These are phyloP conservation scores for Oriolus oriolus DNA, from an alignment of 2,113 vertebrate species.

Conservation along the genomic window DNA sequence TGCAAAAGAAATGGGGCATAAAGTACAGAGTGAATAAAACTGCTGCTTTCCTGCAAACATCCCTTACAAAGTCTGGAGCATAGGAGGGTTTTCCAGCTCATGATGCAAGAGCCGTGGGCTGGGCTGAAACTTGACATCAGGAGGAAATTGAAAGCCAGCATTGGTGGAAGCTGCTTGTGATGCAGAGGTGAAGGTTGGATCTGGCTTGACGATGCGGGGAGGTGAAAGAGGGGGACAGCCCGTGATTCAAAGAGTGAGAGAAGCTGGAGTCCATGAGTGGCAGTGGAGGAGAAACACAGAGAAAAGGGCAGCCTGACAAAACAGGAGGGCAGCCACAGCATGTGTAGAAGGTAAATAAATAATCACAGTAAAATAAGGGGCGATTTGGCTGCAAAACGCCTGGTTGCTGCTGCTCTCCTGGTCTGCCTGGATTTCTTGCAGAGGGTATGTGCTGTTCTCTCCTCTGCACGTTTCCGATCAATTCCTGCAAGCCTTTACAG, in stretches of 20 bases:
- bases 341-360: not conserved
- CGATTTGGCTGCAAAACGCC: not conserved
- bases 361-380: not conserved
- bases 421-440: not conserved
- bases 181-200: conserved; percentile 29
- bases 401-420: not conserved
- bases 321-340: not conserved
- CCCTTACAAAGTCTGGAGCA: not conserved
- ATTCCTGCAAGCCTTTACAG: not conserved
- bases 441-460: not conserved
- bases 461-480: not conserved
- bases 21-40: not conserved
- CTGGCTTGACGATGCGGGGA: not conserved
- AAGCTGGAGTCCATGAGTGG: not conserved
- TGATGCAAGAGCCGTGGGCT: not conserved
- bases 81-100: not conserved
- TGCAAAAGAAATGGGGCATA: not conserved
- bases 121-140: not conserved
- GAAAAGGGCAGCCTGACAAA: not conserved
- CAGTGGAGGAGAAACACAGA: not conserved
- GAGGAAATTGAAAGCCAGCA: not conserved
- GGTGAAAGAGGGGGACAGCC: not conserved
- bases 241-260: not conserved
- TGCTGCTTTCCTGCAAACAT: not conserved
- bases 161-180: conserved; percentile 3